These are phyloP conservation scores for Protosalanx chinensis DNA, from an alignment of 2,797 vertebrate genomes.

Conservation along the genomic window DNA sequence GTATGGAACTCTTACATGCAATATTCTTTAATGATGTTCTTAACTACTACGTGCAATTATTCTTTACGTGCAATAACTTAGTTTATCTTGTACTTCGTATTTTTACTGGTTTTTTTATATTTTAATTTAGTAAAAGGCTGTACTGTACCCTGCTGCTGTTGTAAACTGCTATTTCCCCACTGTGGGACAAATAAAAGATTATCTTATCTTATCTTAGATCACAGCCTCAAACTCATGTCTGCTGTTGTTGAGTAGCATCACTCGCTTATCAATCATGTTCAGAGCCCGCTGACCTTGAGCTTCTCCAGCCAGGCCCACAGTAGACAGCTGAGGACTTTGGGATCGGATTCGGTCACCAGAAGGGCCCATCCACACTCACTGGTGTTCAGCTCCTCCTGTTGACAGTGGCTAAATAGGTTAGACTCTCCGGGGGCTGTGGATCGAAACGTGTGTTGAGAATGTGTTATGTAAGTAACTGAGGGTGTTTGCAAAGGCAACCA, in stretches of 20 bases:
- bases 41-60: too few relatives aligned
- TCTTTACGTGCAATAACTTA: too few relatives aligned
- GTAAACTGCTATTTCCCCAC: too few relatives aligned
- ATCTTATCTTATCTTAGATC: too few relatives aligned
- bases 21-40: too few relatives aligned
- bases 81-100: too few relatives aligned
- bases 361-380: constrained; percentile 76
- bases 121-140: too few relatives aligned
- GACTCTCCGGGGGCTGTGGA: neutral
- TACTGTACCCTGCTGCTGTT: too few relatives aligned
- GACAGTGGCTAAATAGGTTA: neutral
- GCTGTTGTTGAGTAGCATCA: neutral
- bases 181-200: too few relatives aligned
- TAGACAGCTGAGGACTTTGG: constrained; percentile 71
- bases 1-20: too few relatives aligned
- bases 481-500: neutral
- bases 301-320: constrained; percentile 81
- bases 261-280: neutral
- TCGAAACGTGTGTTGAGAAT: neutral
- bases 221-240: neutral
- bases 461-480: neutral
- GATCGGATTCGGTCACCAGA: constrained; percentile 72
- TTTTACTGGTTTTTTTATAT: too few relatives aligned
- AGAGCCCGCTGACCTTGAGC: constrained; percentile 65
- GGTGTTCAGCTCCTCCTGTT: constrained; percentile 77